Evolutionary conservation across 2,888 invertebrate species (phyloP).

Genomic region (Myathropa florea): DNA sequence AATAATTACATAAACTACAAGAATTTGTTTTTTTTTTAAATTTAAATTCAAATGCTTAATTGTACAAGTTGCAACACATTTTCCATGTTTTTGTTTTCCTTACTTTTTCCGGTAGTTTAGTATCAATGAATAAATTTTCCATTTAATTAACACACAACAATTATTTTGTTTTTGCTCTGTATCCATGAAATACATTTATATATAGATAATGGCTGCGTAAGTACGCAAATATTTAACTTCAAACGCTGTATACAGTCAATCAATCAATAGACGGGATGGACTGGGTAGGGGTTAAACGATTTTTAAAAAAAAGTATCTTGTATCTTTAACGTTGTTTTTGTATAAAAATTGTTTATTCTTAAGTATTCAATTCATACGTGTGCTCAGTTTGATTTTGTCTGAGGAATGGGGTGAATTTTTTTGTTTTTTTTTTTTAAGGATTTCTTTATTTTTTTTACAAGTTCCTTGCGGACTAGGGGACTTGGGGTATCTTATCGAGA

Average conservation of each 20-base stretch:
- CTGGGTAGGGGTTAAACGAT: constrained; percentile 24
- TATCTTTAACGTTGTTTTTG: constrained; percentile 1
- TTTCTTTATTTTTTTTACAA: background rate
- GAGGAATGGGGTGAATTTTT: constrained; percentile 10
- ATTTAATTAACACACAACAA: constrained; percentile 64
- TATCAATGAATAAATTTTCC: constrained; percentile 50
- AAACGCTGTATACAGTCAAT: constrained; percentile 11
- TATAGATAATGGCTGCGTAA: constrained; percentile 10
- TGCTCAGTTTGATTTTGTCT: constrained; percentile 40
- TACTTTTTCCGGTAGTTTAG: background rate
- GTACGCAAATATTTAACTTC: constrained; percentile 8
- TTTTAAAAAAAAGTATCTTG: background rate
- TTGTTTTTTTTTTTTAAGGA: background rate
- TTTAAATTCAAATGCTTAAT: constrained; percentile 54
- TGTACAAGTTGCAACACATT: constrained; percentile 48
- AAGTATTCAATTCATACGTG: constrained; percentile 53
- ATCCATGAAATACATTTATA: constrained; percentile 24
- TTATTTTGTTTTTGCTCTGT: constrained; percentile 1
- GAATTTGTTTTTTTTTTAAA: background rate
- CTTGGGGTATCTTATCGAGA: background rate
- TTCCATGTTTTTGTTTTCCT: background rate
- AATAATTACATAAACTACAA: background rate
- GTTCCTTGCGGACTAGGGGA: background rate
- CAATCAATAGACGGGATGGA: background rate
- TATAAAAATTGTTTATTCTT: background rate